Evolutionary conservation across 1,140 invertebrate species (phyloP).

Genomic region (Drosophila carrolli): DNA sequence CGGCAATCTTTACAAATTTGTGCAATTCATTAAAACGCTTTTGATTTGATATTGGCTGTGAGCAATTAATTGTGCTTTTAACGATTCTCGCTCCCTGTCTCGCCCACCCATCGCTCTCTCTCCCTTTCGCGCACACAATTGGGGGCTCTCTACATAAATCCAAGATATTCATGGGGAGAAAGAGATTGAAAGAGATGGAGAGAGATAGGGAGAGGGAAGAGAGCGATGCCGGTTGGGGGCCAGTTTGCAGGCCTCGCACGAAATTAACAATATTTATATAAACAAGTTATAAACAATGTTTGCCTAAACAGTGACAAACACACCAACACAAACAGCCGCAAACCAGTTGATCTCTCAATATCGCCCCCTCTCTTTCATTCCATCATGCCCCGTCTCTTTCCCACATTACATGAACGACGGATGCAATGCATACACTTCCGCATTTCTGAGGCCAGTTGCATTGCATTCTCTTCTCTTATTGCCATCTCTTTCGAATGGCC

Average conservation of each 20-base stretch:
- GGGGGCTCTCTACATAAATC: slow-evolving; percentile 48
- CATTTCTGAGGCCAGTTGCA: slow-evolving; percentile 62
- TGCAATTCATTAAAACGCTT: slow-evolving; percentile 81
- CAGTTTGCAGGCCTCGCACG: slow-evolving; percentile 58
- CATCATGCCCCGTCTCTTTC: background rate
- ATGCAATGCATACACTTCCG: slow-evolving; percentile 74
- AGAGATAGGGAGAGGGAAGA: slow-evolving; percentile 27
- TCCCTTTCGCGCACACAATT: slow-evolving; percentile 13
- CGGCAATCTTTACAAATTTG: slow-evolving; percentile 71
- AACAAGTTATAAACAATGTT: slow-evolving; percentile 84
- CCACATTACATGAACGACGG: slow-evolving; percentile 70
- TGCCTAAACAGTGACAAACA: slow-evolving; percentile 82
- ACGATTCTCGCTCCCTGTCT: slow-evolving; percentile 47
- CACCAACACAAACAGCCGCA: slow-evolving; percentile 38
- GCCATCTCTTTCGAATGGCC: slow-evolving; percentile 10
- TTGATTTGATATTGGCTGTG: slow-evolving; percentile 71
- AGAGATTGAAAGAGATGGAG: slow-evolving; percentile 21
- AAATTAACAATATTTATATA: slow-evolving; percentile 83
- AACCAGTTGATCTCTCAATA: slow-evolving; percentile 73
- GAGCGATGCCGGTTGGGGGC: slow-evolving; percentile 37
- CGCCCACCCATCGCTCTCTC: slow-evolving; percentile 12
- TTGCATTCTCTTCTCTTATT: slow-evolving; percentile 12
- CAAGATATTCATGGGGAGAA: slow-evolving; percentile 62
- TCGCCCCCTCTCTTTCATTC: slow-evolving; percentile 5
- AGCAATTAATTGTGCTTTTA: slow-evolving; percentile 80